Evolutionary conservation across 2,113 vertebrate genomes (phyloP), one percentile per base, ranked within the genome.

Genomic region (Crotalus helleri): DNA sequence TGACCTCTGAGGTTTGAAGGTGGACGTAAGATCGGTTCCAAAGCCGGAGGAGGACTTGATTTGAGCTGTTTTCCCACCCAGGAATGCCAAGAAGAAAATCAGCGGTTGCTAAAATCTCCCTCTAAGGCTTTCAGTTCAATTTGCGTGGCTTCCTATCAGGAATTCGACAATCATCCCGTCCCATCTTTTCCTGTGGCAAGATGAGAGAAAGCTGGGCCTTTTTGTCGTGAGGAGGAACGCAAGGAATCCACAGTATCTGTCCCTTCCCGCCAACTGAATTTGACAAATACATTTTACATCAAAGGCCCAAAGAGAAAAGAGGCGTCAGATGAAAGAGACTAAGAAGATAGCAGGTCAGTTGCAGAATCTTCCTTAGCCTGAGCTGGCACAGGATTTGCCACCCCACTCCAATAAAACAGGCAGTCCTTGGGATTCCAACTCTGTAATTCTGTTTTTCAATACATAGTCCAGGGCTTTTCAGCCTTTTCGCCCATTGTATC

Each of bases 141-240:
- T 94, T 4, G 0, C 90, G 92, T 92, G 0, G 11, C n/a, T 33
- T 10, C 7, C 33, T 51, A 13, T 29, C 17, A 23, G 21, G 81
- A 39, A 64, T 87, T 54, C 3, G 0, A 49, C 23, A 12, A 0
- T 13, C 81, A 46, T 2, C 1, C 0, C 55, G 0, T 0, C 2
- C 2, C 0, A 6, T 57, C 69, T 85, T 92, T 92, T 0, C 64
- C 90, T 2, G 0, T 5, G 85, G 51, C 13, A 61, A 54, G n/a
- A 2, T 6, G 21, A 26, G 53, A 46, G 29, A 26, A 23, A 29
- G 87, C 89, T 0, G 13, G 46, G 26, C 13, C 88, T 90, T 90
- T 90, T 90, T 86, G 92, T 90, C 11, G 46, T 39, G 39, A 39
- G 51, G 21, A 81, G 86, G 88, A 61, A 24, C 11, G 46, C 61